Base-by-base conservation (phyloP, 2,888 invertebrate genomes). In the Acanthopleura granulata region DNA sequence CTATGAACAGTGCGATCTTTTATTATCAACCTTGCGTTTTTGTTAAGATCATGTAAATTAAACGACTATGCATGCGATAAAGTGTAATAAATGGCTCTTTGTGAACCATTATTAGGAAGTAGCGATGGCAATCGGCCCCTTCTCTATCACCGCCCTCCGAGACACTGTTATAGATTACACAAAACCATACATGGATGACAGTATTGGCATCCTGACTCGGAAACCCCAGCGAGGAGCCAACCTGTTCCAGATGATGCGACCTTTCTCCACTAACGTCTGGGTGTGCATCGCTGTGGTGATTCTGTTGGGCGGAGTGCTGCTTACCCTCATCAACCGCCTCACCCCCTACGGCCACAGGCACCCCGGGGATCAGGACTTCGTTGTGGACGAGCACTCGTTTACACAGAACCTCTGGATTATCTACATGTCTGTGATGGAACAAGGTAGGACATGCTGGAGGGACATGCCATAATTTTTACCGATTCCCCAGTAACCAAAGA, bases 81-180 rank as follows among this genome's bases (percentile, higher is more conserved):
- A n/a, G n/a, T n/a, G n/a, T n/a, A n/a, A n/a, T n/a, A n/a, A n/a
- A n/a, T n/a, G n/a, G n/a, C n/a, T n/a, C n/a, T n/a, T n/a, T n/a
- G n/a, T 40, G 9, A 57, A 66, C 25, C 16, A 12, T 25, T 27
- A 12, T 22, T 25, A 80, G 80, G 75, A 80, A 61, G 76, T 72
- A 1, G 74, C 76, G 22, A 76, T 80, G 49, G 76, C 76, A 18
- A 73, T 78, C 61, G 80, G 79, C 6, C 79, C 80, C n/a, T 72
- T 80, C 40, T 75, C 80, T 25, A 76, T 80, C n/a, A 80, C 79
- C 4, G 61, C 76, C n/a, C 62, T 74, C 29, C 72, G 80, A 18
- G 62, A 49, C 29, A 49, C 27, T 11, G 78, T 75, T 0, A 72
- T 80, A n/a, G 79, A 80, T 62, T 80, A 79, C 74, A 77, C 76